A percentile compares a stretch with the other conserved stretches of the same genome.
phyloP scores from a whole-genome alignment of 1,140 invertebrate genomes.

The fruit fly (Drosophila melanogaster) region DNA sequence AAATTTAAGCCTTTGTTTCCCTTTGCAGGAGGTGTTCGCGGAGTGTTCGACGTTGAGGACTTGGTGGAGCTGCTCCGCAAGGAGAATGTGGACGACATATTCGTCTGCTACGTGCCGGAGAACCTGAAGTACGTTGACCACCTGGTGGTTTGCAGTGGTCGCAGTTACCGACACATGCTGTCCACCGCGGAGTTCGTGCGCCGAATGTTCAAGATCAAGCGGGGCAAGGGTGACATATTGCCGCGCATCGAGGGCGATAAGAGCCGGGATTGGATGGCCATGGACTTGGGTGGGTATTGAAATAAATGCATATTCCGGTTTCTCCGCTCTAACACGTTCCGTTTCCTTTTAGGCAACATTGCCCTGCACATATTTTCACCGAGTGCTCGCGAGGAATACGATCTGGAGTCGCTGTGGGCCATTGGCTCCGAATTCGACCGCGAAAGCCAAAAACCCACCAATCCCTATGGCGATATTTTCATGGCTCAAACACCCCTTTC shows the following conservation, averaged over 20 bases:
- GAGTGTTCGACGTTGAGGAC: constrained; percentile 95
- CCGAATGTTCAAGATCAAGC: constrained; percentile 92
- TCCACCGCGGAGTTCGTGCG: constrained; percentile 91
- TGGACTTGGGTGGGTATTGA: constrained; percentile 91
- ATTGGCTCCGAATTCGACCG: constrained; percentile 93
- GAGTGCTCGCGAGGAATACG: constrained; percentile 89
- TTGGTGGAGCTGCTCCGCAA: constrained; percentile 90
- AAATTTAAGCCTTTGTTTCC: neutral
- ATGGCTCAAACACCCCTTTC: constrained; percentile 31
- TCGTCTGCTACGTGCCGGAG: constrained; percentile 91
- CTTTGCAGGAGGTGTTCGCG: constrained; percentile 89
- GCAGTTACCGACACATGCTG: constrained; percentile 90
- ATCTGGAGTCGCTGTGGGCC: constrained; percentile 96
- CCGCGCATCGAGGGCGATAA: constrained; percentile 92
- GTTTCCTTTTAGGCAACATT: constrained; percentile 90
- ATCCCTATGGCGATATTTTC: constrained; percentile 82
- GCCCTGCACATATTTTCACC: constrained; percentile 94
- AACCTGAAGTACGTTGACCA: constrained; percentile 93
- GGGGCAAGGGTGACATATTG: constrained; percentile 87
- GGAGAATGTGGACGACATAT: constrained; percentile 93
- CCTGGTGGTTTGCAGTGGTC: constrained; percentile 91
- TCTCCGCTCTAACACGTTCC: neutral
- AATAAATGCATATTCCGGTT: neutral
- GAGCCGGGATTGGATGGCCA: constrained; percentile 92
- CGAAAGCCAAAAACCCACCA: constrained; percentile 86